phyloP scores from a whole-genome alignment of 2,888 invertebrate species.

The Corbicula japonica region DNA sequence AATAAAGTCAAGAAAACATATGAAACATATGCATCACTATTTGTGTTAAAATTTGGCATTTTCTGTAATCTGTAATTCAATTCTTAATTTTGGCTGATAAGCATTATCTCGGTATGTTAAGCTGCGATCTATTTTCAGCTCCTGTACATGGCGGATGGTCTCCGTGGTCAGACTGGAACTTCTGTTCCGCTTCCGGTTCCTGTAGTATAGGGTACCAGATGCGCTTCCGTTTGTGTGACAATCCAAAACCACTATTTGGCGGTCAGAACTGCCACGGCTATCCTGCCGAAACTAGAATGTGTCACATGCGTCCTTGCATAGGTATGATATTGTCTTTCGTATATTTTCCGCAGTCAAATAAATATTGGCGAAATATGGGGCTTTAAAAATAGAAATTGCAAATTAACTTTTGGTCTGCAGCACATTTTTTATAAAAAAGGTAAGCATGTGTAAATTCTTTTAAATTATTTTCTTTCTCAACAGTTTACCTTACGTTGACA shows the following conservation, averaged over 20 bases:
- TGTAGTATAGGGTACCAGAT: constrained; percentile 56
- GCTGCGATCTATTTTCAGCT: constrained; percentile 35
- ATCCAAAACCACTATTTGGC: constrained; percentile 48
- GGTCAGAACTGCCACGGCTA: constrained; percentile 44
- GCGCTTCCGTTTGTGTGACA: constrained; percentile 58
- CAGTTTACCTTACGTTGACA: too few relatives aligned
- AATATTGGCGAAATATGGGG: background rate
- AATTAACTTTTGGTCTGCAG: too few relatives aligned
- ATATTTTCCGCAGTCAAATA: background rate
- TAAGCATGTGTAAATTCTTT: too few relatives aligned
- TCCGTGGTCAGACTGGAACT: constrained; percentile 53
- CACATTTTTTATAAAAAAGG: too few relatives aligned
- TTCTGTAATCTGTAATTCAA: too few relatives aligned
- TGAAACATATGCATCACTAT: too few relatives aligned
- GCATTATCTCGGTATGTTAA: too few relatives aligned
- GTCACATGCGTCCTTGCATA: constrained; percentile 42
- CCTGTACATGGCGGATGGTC: constrained; percentile 60
- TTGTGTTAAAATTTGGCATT: too few relatives aligned
- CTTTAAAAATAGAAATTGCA: too few relatives aligned
- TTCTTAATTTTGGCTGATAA: too few relatives aligned
- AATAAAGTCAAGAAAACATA: too few relatives aligned
- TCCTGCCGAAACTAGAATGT: constrained; percentile 46
- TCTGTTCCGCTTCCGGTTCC: constrained; percentile 36
- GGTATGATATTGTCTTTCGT: constrained; percentile 23
- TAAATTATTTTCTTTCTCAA: too few relatives aligned